Conservation (phyloP, 2,113 vertebrate genomes). For the Brienomyrus longianalis region DNA sequence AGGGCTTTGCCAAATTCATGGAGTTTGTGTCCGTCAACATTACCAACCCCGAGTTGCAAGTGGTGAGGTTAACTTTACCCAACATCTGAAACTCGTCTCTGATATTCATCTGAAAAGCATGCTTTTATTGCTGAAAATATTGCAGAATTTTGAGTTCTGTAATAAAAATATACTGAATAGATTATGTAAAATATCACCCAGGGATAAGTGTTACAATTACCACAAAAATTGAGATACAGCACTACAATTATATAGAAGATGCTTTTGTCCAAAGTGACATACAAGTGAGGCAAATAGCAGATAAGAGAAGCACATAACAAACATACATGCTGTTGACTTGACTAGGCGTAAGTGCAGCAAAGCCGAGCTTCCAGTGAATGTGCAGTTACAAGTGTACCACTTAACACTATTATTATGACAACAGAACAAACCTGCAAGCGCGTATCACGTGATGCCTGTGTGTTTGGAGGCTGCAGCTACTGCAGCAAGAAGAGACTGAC, state of each 20-base stretch:
- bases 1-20: slow-evolving; percentile 77
- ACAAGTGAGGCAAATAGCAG: too few species aligned
- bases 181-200: not conserved
- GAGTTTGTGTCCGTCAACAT: slow-evolving; percentile 65
- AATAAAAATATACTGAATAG: not conserved
- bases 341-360: not conserved
- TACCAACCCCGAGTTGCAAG: slow-evolving; percentile 69
- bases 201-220: not conserved
- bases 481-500: too few species aligned
- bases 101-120: not conserved
- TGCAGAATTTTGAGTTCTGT: not conserved
- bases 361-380: not conserved
- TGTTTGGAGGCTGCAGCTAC: too few species aligned
- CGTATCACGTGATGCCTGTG: too few species aligned
- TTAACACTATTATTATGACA: not conserved
- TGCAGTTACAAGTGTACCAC: not conserved
- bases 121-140: not conserved
- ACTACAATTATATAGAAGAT: not conserved
- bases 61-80: slow-evolving; percentile 51
- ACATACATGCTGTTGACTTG: not conserved
- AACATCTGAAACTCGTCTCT: not conserved
- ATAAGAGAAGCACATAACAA: not conserved
- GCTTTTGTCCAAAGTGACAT: not conserved
- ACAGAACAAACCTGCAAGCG: not conserved
- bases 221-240: not conserved